Evolutionary conservation across 1,140 invertebrate genomes (phyloP).

Genomic region (Drosophila athabasca): DNA sequence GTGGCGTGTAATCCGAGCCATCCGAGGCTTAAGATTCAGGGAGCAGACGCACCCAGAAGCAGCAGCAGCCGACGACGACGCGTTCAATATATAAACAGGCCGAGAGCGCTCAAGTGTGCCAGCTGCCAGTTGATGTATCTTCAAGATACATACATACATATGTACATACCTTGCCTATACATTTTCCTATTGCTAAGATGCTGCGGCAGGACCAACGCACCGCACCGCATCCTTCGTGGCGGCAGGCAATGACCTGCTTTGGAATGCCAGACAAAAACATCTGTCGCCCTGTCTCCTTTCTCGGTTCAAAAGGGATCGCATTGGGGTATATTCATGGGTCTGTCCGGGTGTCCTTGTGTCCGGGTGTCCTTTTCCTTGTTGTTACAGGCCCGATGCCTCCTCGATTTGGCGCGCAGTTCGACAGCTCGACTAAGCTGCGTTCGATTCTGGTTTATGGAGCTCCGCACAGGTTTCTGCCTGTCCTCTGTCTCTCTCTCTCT

Average conservation of each 20-base stretch:
- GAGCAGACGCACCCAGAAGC: slow-evolving; percentile 45
- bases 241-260: slow-evolving; percentile 72
- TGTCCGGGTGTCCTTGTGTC: slow-evolving; percentile 22
- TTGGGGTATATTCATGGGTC: slow-evolving; percentile 63
- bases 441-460: slow-evolving; percentile 57
- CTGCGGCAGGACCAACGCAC: slow-evolving; percentile 70
- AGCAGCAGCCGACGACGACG: slow-evolving; percentile 3
- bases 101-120: slow-evolving; percentile 57
- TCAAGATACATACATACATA: slow-evolving; percentile 42
- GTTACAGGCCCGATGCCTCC: slow-evolving; percentile 57
- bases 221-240: slow-evolving; percentile 51
- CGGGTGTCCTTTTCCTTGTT: slow-evolving; percentile 56
- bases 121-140: slow-evolving; percentile 62
- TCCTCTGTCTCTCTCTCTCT: background rate
- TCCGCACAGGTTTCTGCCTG: slow-evolving; percentile 59
- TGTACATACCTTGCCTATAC: no score
- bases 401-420: slow-evolving; percentile 56
- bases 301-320: slow-evolving; percentile 41
- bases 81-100: slow-evolving; percentile 60
- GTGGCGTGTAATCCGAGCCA: slow-evolving; percentile 62
- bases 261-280: slow-evolving; percentile 68
- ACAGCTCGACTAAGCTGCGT: slow-evolving; percentile 22
- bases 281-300: slow-evolving; percentile 45
- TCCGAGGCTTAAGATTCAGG: slow-evolving; percentile 10
- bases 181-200: slow-evolving; percentile 53